phyloP scores from a whole-genome alignment of 1,140 invertebrate genomes.

The Dendrolimus punctatus region DNA sequence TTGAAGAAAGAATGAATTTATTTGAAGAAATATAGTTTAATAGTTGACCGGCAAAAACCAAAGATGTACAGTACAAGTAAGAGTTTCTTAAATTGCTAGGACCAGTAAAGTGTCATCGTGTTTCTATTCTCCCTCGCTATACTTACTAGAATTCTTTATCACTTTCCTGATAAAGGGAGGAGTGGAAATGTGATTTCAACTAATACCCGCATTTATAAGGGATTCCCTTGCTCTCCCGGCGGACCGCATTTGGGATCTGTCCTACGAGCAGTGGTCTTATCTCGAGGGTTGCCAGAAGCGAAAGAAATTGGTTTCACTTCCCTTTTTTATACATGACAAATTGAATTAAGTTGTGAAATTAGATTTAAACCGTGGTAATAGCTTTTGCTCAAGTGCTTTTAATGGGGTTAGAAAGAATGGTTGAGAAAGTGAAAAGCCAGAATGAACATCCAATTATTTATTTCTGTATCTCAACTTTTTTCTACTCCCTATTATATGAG shows the following conservation, averaged over 20 bases:
- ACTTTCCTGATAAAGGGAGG: constrained; percentile 25
- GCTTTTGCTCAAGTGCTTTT: too few relatives aligned
- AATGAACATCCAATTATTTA: too few relatives aligned
- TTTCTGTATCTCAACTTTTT: too few relatives aligned
- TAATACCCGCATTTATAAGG: constrained; percentile 31
- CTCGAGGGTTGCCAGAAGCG: constrained; percentile 9
- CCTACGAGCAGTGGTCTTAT: constrained; percentile 23
- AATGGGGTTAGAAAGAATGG: too few relatives aligned
- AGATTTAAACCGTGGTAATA: constrained; percentile 1
- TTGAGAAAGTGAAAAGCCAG: too few relatives aligned
- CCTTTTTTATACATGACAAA: too few relatives aligned
- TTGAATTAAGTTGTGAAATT: background rate
- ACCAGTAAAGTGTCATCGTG: constrained; percentile 9
- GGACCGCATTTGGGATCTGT: constrained; percentile 19
- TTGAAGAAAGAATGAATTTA: too few relatives aligned
- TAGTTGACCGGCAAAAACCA: too few relatives aligned
- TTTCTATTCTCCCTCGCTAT: constrained; percentile 9
- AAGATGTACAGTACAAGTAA: too few relatives aligned
- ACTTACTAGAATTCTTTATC: constrained; percentile 21
- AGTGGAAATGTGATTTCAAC: constrained; percentile 27
- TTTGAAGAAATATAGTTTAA: too few relatives aligned
- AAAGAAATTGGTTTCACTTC: background rate
- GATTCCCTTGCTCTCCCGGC: constrained; percentile 15
- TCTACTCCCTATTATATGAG: too few relatives aligned
- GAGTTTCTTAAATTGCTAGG: too few relatives aligned